Evolutionary conservation across 2,797 vertebrate species (phyloP).

Genomic region (Arrhamphus sclerolepis): DNA sequence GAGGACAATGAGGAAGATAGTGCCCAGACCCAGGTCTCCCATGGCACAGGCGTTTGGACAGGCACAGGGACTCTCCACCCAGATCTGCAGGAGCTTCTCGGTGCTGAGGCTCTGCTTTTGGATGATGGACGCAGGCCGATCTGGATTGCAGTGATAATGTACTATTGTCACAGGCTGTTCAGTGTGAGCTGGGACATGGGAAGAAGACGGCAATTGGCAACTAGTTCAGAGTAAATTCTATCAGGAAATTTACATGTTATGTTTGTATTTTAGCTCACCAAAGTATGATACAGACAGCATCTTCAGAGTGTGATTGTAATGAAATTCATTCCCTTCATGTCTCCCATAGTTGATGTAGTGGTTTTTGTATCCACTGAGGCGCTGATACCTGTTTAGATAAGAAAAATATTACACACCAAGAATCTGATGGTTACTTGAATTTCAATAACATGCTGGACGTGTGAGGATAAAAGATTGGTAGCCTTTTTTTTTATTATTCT

Average conservation of each 20-base stretch:
- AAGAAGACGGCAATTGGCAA: background rate
- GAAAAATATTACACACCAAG: background rate
- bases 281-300: slow-evolving; percentile 76
- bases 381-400: slow-evolving; percentile 40
- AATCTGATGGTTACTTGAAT: background rate
- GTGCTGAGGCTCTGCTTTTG: slow-evolving; percentile 37
- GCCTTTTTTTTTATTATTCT: too few species aligned
- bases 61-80: slow-evolving; percentile 80
- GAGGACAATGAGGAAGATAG: slow-evolving; percentile 81
- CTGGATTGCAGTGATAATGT: slow-evolving; percentile 78
- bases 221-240: background rate
- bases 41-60: slow-evolving; percentile 78
- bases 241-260: background rate
- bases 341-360: slow-evolving; percentile 74
- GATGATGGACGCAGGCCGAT: slow-evolving; percentile 55
- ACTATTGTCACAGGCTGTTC: slow-evolving; percentile 65
- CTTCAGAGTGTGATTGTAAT: slow-evolving; percentile 72
- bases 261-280: slow-evolving; percentile 56
- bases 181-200: slow-evolving; percentile 22
- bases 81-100: slow-evolving; percentile 69
- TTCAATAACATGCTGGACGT: too few species aligned
- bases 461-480: too few species aligned
- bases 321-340: slow-evolving; percentile 74
- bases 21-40: slow-evolving; percentile 77
- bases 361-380: slow-evolving; percentile 28